Conservation (phyloP, 2,888 invertebrate genomes). For the Mythimna ferrago region DNA sequence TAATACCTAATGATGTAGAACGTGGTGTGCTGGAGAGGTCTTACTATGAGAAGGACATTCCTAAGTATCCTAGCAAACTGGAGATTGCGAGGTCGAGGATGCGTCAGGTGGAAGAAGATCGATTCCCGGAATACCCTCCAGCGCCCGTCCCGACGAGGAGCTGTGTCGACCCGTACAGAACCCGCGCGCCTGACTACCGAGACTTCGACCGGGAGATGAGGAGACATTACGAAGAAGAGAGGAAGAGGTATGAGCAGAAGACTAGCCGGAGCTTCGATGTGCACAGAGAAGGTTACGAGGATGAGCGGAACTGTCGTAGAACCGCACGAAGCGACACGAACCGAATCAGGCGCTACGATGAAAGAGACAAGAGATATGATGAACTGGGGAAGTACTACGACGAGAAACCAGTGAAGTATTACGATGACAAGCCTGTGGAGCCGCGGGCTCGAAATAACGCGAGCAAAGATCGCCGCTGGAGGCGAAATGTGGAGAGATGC, state of each 20-base stretch:
- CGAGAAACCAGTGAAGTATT: conserved; percentile 74
- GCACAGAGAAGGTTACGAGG: conserved; percentile 76
- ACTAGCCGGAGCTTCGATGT: conserved; percentile 83
- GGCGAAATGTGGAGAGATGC: conserved; percentile 75
- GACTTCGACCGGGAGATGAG: conserved; percentile 70
- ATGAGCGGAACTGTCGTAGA: conserved; percentile 71
- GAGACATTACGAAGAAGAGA: conserved; percentile 74
- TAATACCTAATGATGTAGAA: conserved; percentile 52
- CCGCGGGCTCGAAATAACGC: conserved; percentile 62
- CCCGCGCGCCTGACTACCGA: conserved; percentile 61
- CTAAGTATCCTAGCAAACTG: conserved; percentile 76
- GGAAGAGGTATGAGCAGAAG: conserved; percentile 77
- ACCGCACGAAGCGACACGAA: conserved; percentile 79
- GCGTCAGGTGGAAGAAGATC: conserved; percentile 67
- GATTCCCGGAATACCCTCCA: conserved; percentile 72
- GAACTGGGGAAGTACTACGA: conserved; percentile 75
- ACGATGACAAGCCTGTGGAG: conserved; percentile 72
- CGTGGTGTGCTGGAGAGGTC: conserved; percentile 69
- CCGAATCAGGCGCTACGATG: conserved; percentile 70
- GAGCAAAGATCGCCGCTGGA: conserved; percentile 72
- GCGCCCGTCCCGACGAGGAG: conserved; percentile 71
- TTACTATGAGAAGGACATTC: conserved; percentile 70
- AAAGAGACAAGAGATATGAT: conserved; percentile 71
- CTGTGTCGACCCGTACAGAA: conserved; percentile 70
- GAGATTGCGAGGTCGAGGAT: conserved; percentile 70